These are phyloP conservation scores for Tapirus indicus DNA, from an alignment of 2,797 vertebrate species.

Conservation along the genomic window DNA sequence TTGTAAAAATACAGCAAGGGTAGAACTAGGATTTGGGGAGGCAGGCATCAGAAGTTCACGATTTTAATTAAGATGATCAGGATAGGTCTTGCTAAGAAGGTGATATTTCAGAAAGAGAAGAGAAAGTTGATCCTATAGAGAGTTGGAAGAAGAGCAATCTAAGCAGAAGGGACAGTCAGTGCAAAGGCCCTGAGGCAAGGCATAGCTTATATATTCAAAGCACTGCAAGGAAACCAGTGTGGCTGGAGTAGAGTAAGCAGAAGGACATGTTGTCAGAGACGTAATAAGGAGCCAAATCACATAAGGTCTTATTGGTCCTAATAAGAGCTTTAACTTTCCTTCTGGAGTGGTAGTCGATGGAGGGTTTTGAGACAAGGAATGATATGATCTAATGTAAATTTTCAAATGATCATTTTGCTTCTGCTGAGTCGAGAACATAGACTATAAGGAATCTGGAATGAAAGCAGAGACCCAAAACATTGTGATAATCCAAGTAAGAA, in stretches of 20 bases:
- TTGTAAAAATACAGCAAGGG: neutral
- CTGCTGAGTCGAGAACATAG: neutral
- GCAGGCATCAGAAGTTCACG: neutral
- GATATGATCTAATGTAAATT: neutral
- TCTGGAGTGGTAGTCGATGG: neutral
- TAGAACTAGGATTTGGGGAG: neutral
- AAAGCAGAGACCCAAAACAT: neutral
- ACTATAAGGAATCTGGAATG: neutral
- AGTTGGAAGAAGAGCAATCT: neutral
- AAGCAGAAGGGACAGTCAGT: neutral
- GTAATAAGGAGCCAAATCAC: neutral
- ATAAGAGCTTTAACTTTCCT: neutral
- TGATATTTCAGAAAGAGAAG: conserved; percentile 7
- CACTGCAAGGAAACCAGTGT: neutral
- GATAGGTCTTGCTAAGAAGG: neutral
- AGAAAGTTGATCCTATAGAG: neutral
- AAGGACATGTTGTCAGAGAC: neutral
- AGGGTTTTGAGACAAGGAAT: neutral
- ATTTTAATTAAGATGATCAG: conserved; percentile 6
- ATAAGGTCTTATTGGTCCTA: neutral
- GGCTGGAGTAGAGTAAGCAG: neutral
- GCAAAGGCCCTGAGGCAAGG: neutral
- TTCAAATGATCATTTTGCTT: neutral
- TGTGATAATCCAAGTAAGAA: neutral
- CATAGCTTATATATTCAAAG: neutral